These are phyloP conservation scores for Acronicta leporina DNA, from an alignment of 2,888 invertebrate genomes.

Conservation along the genomic window DNA sequence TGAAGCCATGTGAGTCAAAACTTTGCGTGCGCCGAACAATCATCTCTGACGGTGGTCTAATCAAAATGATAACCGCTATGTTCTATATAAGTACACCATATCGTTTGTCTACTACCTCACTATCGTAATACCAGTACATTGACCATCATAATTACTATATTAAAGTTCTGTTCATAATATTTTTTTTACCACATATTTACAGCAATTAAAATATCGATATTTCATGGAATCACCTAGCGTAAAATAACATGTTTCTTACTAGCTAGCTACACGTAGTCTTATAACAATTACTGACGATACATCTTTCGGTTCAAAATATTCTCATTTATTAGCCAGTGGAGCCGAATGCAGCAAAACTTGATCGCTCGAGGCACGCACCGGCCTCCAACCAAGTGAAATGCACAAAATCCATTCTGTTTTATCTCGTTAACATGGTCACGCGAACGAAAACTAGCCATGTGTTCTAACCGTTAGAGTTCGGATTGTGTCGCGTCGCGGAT, in stretches of 20 bases:
- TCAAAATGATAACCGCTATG: conserved; percentile 3
- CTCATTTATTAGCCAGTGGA: conserved; percentile 56
- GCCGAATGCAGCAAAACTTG: conserved; percentile 61
- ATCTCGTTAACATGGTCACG: conserved; percentile 71
- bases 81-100: too few relatives aligned
- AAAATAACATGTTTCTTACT: conserved; percentile 39
- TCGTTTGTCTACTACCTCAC: conserved; percentile 8
- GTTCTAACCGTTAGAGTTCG: conserved; percentile 49
- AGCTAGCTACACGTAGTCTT: conserved; percentile 34
- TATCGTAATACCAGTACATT: conserved; percentile 26
- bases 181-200: conserved; percentile 22
- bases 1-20: too few relatives aligned
- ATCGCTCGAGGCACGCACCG: conserved; percentile 64
- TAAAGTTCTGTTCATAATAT: conserved; percentile 30
- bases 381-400: conserved; percentile 81
- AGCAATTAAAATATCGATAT: conserved; percentile 37
- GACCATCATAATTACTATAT: conserved; percentile 37
- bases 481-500: conserved; percentile 50
- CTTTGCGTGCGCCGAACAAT: conserved; percentile 39
- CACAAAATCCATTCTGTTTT: conserved; percentile 87
- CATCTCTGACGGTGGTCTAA: conserved; percentile 43
- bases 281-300: conserved; percentile 50
- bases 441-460: conserved; percentile 59
- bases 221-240: conserved; percentile 44
- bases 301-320: conserved; percentile 55